Conservation (phyloP, 2,888 invertebrate species). For the Notocelia uddmanniana region DNA sequence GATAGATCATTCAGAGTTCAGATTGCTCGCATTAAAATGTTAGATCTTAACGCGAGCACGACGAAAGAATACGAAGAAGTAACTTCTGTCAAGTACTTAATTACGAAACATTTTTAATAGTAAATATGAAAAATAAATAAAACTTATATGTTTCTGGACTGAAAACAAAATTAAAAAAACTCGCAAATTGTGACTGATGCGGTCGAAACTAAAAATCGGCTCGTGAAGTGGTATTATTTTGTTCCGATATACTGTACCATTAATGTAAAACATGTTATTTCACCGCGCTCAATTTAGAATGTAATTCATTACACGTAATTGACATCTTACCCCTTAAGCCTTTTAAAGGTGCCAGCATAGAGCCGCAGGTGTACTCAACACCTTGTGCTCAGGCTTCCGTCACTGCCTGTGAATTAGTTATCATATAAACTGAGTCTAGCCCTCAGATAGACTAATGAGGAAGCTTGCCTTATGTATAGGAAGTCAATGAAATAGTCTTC, state of each 20-base stretch:
- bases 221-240: not conserved
- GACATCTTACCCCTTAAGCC: slow-evolving; percentile 46
- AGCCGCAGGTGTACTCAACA: slow-evolving; percentile 74
- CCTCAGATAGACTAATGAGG: slow-evolving; percentile 17
- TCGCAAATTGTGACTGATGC: too few relatives aligned
- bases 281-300: slow-evolving; percentile 32
- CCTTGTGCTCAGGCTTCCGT: slow-evolving; percentile 77
- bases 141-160: too few relatives aligned
- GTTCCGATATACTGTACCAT: not conserved
- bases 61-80: too few relatives aligned
- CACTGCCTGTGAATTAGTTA: slow-evolving; percentile 71
- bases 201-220: not conserved
- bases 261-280: slow-evolving; percentile 1
- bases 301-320: slow-evolving; percentile 50
- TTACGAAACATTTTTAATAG: too few relatives aligned
- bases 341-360: slow-evolving; percentile 55
- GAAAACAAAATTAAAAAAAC: too few relatives aligned
- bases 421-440: slow-evolving; percentile 49
- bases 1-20: not conserved
- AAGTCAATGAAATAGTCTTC: slow-evolving; percentile 64
- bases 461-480: slow-evolving; percentile 50
- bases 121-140: too few relatives aligned
- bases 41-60: too few relatives aligned
- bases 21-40: not conserved
- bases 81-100: too few relatives aligned